Conservation (phyloP, 2,888 invertebrate genomes). For the Yponomeuta evonymella region DNA sequence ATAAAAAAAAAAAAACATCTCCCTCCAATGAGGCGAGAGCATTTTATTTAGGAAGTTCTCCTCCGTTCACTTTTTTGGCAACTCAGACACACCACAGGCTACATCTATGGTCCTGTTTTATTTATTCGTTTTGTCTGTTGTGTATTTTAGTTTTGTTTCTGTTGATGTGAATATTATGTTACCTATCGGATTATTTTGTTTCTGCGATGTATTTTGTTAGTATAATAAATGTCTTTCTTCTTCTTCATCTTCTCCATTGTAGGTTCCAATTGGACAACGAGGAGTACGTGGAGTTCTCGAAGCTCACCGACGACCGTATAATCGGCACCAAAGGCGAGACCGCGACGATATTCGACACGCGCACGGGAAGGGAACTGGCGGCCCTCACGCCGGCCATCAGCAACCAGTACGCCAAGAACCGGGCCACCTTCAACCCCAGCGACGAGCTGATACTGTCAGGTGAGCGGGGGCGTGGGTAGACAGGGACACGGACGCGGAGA, state of each 20-base stretch:
- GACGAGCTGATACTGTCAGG: slow-evolving; percentile 94
- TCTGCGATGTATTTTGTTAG: not conserved
- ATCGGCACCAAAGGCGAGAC: slow-evolving; percentile 91
- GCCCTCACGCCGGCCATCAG: slow-evolving; percentile 87
- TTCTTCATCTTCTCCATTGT: slow-evolving; percentile 23
- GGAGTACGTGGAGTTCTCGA: slow-evolving; percentile 94
- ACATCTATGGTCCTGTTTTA: too few species aligned
- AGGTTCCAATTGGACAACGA: slow-evolving; percentile 87
- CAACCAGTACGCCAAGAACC: slow-evolving; percentile 95
- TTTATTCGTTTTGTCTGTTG: too few species aligned
- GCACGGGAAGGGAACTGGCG: slow-evolving; percentile 83
- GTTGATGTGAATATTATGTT: too few species aligned
- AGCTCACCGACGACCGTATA: slow-evolving; percentile 87
- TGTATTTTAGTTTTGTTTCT: too few species aligned
- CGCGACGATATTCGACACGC: slow-evolving; percentile 92
- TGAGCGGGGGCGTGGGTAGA: slow-evolving; percentile 28
- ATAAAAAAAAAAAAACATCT: too few species aligned
- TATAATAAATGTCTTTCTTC: not conserved
- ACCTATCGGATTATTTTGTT: too few species aligned
- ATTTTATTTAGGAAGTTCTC: too few species aligned
- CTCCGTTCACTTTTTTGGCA: too few species aligned
- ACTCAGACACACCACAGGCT: too few species aligned
- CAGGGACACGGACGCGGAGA: too few species aligned
- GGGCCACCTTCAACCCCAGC: slow-evolving; percentile 94
- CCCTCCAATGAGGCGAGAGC: too few species aligned